phyloP scores from a whole-genome alignment of 2,888 invertebrate genomes.

The Brenthis ino region DNA sequence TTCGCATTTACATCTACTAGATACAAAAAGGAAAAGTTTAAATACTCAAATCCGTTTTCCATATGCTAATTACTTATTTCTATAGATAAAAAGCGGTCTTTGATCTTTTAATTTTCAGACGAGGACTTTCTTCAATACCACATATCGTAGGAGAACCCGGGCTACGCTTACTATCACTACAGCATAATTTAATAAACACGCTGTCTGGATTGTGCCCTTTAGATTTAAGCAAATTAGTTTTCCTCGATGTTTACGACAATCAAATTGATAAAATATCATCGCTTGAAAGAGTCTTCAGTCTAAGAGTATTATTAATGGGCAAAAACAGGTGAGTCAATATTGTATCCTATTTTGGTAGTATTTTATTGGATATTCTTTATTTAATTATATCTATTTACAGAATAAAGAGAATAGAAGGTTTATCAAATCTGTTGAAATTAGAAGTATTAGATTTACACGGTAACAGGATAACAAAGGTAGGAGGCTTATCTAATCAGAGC shows the following conservation, averaged over 20 bases:
- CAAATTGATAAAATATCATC: slow-evolving; percentile 93
- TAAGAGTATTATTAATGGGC: slow-evolving; percentile 93
- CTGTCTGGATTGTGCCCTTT: slow-evolving; percentile 83
- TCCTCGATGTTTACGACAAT: slow-evolving; percentile 97
- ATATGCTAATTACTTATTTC: too few species aligned
- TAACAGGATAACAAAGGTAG: slow-evolving; percentile 91
- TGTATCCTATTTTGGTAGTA: not conserved
- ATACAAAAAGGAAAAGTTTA: too few species aligned
- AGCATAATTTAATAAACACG: slow-evolving; percentile 93
- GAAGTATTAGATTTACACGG: slow-evolving; percentile 97
- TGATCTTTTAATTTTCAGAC: slow-evolving; percentile 61
- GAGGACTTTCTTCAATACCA: slow-evolving; percentile 92
- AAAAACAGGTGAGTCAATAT: slow-evolving; percentile 88
- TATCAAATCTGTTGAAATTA: slow-evolving; percentile 87
- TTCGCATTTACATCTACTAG: too few species aligned
- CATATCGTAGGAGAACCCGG: slow-evolving; percentile 91
- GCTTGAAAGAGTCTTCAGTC: slow-evolving; percentile 88
- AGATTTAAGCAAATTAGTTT: slow-evolving; percentile 89
- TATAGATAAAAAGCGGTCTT: not conserved
- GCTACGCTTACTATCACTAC: slow-evolving; percentile 92
- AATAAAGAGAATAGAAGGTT: slow-evolving; percentile 89
- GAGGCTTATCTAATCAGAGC: slow-evolving; percentile 85
- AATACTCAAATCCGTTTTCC: too few species aligned
- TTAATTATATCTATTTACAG: slow-evolving; percentile 68
- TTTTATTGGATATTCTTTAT: not conserved